A percentile compares a stretch with the other conserved stretches of the same genome.
These are phyloP conservation scores for Nicator chloris DNA, from an alignment of 2,113 vertebrate genomes.

Conservation along the genomic window DNA sequence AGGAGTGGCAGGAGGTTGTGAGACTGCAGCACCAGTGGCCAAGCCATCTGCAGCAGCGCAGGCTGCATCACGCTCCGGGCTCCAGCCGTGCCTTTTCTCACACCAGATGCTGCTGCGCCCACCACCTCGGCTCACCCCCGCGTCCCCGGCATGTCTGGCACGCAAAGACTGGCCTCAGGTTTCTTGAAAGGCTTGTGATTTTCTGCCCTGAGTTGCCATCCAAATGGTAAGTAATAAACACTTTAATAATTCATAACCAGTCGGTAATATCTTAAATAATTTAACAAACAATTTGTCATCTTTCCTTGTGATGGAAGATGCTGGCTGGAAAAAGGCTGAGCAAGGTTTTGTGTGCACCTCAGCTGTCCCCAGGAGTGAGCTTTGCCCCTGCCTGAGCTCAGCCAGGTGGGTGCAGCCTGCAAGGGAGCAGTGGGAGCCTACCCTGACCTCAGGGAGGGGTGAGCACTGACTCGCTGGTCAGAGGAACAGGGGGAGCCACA, in stretches of 20 bases:
- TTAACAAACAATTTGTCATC: slow-evolving; percentile 46
- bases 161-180: background rate
- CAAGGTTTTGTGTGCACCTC: background rate
- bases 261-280: slow-evolving; percentile 50
- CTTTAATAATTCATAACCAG: slow-evolving; percentile 53
- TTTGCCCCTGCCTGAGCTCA: background rate
- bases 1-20: background rate
- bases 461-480: accelerated
- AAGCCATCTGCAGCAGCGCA: background rate
- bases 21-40: background rate
- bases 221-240: slow-evolving; percentile 57
- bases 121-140: background rate
- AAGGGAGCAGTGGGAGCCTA: background rate
- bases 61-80: background rate
- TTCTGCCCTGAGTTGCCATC: slow-evolving; percentile 12
- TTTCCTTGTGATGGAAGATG: background rate
- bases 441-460: background rate
- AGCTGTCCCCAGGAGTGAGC: background rate
- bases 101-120: background rate
- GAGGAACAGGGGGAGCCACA: background rate
- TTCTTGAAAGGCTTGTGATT: slow-evolving; percentile 42
- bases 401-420: background rate
- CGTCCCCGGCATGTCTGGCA: background rate
- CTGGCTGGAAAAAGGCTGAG: background rate
- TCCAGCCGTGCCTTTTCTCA: slow-evolving; percentile 38